These are phyloP conservation scores for Nasonia longicornis DNA, from an alignment of 1,140 invertebrate species.

Conservation along the genomic window DNA sequence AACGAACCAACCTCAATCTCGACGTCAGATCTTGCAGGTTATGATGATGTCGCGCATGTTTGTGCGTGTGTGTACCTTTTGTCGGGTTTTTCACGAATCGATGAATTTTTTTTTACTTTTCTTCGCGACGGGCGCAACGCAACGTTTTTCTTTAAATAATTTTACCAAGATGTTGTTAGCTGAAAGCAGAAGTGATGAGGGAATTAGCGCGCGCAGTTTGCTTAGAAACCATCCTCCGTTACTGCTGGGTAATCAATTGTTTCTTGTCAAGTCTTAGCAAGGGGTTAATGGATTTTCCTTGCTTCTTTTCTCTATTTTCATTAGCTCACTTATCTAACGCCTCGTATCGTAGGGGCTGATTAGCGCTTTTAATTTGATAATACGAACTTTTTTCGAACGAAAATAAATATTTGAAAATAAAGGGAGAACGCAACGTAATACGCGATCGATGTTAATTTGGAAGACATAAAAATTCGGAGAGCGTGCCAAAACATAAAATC, in stretches of 20 bases:
- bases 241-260: conserved; percentile 35
- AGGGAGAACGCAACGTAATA: too few species aligned
- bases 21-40: conserved; percentile 3
- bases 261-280: background rate
- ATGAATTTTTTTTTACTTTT: background rate
- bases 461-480: too few species aligned
- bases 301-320: conserved; percentile 28
- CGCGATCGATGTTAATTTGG: too few species aligned
- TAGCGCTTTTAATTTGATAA: too few species aligned
- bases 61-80: background rate
- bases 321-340: background rate
- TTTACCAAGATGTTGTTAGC: background rate
- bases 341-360: too few species aligned
- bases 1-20: conserved; percentile 24
- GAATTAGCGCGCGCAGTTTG: conserved; percentile 14
- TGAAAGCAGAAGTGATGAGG: background rate
- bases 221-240: conserved; percentile 26
- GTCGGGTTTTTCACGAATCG: background rate
- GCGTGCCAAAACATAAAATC: too few species aligned
- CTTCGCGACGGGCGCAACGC: background rate
- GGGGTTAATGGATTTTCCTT: conserved; percentile 48
- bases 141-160: background rate
- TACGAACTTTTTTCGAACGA: too few species aligned
- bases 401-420: too few species aligned
- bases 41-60: background rate